Conservation (phyloP, 2,797 vertebrate species). For the Lutjanus campechanus region DNA sequence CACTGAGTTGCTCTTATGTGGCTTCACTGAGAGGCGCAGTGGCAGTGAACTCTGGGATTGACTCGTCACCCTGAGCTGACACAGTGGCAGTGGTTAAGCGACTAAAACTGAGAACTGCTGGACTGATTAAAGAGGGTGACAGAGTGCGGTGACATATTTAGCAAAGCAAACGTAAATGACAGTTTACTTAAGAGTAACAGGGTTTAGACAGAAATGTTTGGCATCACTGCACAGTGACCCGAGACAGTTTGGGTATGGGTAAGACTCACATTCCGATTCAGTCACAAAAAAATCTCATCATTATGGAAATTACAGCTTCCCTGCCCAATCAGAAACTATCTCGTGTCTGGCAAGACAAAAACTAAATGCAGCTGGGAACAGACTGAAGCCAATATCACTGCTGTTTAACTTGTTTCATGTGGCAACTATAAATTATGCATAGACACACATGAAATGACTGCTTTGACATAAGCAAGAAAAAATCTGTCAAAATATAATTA, state of each 20-base stretch:
- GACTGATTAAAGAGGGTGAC: conserved; percentile 68
- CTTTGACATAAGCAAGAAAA: not conserved
- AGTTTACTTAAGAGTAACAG: conserved; percentile 36
- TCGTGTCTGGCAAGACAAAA: conserved; percentile 5
- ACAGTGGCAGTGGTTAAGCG: conserved; percentile 49
- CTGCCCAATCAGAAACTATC: conserved; percentile 13
- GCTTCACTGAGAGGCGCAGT: conserved; percentile 49
- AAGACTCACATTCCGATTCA: not conserved
- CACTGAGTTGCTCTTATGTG: conserved; percentile 74
- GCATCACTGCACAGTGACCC: conserved; percentile 4
- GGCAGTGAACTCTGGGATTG: conserved; percentile 65
- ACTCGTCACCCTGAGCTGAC: conserved; percentile 63
- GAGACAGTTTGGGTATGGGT: not conserved
- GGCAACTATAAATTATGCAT: not conserved
- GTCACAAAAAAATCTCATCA: conserved; percentile 30
- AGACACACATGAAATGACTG: not conserved
- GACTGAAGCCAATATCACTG: conserved; percentile 10
- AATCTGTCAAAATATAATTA: not conserved
- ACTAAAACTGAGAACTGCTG: conserved; percentile 52
- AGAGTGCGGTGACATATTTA: conserved; percentile 50
- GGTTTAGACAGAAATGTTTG: conserved; percentile 46
- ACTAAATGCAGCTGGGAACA: conserved; percentile 10
- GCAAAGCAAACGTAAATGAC: conserved; percentile 51
- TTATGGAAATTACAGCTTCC: conserved; percentile 46
- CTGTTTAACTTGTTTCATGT: not conserved